Percentiles rank a stretch among this genome's conserved stretches.
Evolutionary conservation across 2,113 vertebrate species (phyloP).

Genomic region (Callorhinus ursinus): DNA sequence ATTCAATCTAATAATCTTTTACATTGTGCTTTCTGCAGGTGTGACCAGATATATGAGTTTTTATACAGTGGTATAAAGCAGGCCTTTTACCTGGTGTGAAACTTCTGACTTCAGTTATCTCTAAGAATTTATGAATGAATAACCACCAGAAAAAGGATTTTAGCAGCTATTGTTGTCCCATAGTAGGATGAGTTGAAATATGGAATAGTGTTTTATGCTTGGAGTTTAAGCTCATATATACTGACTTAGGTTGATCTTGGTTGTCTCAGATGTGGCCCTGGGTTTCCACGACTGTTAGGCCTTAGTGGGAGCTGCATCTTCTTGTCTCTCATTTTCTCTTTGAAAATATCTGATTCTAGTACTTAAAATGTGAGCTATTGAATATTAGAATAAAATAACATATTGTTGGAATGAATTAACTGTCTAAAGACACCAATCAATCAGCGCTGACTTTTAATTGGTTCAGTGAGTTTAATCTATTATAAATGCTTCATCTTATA

Average conservation of each 20-base stretch:
- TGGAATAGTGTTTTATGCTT: neutral
- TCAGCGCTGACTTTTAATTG: conserved; percentile 67
- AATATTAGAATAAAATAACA: conserved; percentile 37
- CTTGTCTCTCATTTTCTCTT: conserved; percentile 51
- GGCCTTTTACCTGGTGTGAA: neutral
- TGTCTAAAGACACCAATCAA: conserved; percentile 56
- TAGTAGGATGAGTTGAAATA: conserved; percentile 1
- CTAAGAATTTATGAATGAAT: conserved; percentile 16
- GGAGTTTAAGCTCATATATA: neutral
- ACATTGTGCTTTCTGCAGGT: neutral
- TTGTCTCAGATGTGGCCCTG: neutral
- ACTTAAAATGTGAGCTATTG: conserved; percentile 67
- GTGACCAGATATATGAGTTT: neutral
- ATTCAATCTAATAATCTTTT: neutral
- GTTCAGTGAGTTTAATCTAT: conserved; percentile 35
- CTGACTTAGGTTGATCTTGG: neutral
- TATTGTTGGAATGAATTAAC: conserved; percentile 71
- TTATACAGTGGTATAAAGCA: neutral
- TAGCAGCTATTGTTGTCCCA: neutral
- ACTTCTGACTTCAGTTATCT: conserved; percentile 30
- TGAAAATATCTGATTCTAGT: conserved; percentile 60
- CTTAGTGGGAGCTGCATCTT: neutral
- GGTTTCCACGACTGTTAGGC: neutral
- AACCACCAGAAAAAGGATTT: neutral
- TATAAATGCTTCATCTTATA: conserved; percentile 1